phyloP scores from a whole-genome alignment of 2,888 invertebrate species.

The Dione juno region DNA sequence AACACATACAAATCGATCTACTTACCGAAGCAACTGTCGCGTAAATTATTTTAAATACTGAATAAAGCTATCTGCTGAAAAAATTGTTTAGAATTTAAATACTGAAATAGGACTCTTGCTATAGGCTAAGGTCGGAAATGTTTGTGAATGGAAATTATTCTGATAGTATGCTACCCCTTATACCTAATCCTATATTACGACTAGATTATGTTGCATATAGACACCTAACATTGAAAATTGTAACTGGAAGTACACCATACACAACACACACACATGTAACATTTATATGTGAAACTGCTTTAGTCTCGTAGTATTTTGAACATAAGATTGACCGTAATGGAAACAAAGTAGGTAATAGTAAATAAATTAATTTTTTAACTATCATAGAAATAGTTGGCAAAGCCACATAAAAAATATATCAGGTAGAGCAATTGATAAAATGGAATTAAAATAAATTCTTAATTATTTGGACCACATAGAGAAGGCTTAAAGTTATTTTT shows the following conservation, averaged over 20 bases:
- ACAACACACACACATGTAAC: neutral
- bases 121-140: neutral
- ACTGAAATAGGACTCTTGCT: constrained; percentile 21
- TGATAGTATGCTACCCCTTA: constrained; percentile 22
- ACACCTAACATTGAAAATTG: constrained; percentile 36
- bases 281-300: neutral
- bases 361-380: neutral
- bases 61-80: constrained; percentile 16
- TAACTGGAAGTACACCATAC: constrained; percentile 8
- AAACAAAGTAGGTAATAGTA: neutral
- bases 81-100: constrained; percentile 21
- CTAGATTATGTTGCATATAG: constrained; percentile 39
- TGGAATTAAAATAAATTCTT: constrained; percentile 52
- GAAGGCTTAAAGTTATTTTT: constrained; percentile 50
- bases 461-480: constrained; percentile 62
- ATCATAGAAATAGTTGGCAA: constrained; percentile 15
- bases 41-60: constrained; percentile 31
- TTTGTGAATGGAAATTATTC: constrained; percentile 5
- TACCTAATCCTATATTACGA: constrained; percentile 28
- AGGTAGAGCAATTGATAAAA: constrained; percentile 9
- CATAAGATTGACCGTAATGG: neutral
- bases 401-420: constrained; percentile 17
- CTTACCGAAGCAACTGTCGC: constrained; percentile 22
- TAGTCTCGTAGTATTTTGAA: neutral
- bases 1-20: constrained; percentile 27